A percentile compares a stretch with the other conserved stretches of the same genome.
These are phyloP conservation scores for Epinephelus moara DNA, from an alignment of 2,113 vertebrate species.

Conservation along the genomic window DNA sequence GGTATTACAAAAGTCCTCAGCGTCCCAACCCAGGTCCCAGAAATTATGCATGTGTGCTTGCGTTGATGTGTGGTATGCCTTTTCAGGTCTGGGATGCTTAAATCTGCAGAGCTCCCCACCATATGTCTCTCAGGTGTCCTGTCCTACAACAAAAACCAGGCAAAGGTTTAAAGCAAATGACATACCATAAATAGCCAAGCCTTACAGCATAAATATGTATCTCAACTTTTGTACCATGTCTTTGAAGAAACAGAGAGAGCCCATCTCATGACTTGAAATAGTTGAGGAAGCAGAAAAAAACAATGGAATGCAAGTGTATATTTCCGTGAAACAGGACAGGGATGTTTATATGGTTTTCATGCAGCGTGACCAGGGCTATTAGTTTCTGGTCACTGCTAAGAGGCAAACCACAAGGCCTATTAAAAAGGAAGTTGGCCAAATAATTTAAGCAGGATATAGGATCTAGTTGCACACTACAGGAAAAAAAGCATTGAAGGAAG, in stretches of 20 bases:
- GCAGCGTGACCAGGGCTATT: conserved; percentile 60
- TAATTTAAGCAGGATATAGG: conserved; percentile 64
- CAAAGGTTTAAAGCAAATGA: conserved; percentile 71
- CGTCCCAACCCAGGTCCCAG: conserved; percentile 50
- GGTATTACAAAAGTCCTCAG: conserved; percentile 63
- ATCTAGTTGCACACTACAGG: conserved; percentile 32
- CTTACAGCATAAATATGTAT: conserved; percentile 69
- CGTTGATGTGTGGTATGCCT: neutral
- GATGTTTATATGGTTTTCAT: conserved; percentile 72
- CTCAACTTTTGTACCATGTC: conserved; percentile 13
- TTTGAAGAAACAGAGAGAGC: conserved; percentile 40
- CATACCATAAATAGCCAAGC: conserved; percentile 57
- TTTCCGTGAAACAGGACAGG: conserved; percentile 46
- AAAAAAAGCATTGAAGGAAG: neutral
- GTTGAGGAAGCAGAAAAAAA: neutral
- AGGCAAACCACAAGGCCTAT: conserved; percentile 51
- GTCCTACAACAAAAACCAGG: conserved; percentile 50
- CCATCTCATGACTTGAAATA: conserved; percentile 25
- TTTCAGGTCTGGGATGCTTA: conserved; percentile 20
- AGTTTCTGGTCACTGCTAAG: conserved; percentile 47
- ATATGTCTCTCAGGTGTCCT: conserved; percentile 66
- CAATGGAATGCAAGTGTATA: conserved; percentile 38
- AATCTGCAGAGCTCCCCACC: conserved; percentile 20
- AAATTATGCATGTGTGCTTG: conserved; percentile 11
- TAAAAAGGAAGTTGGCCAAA: conserved; percentile 64